Percentiles rank a stretch among this genome's conserved stretches.
These are phyloP conservation scores for Fabriciana adippe DNA, from an alignment of 2,888 invertebrate species.

Conservation along the genomic window DNA sequence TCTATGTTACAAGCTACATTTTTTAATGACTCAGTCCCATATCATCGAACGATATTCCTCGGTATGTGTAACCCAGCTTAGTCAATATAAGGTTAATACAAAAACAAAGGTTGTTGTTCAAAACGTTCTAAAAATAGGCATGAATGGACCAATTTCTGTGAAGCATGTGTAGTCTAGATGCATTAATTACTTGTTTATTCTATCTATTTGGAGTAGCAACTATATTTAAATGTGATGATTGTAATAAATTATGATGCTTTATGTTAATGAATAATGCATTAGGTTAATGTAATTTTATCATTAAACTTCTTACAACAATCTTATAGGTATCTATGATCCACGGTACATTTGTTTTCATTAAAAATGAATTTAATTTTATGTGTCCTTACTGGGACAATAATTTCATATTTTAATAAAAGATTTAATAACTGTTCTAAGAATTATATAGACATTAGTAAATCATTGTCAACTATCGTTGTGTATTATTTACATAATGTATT, in stretches of 20 bases:
- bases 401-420: too few species aligned
- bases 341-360: too few species aligned
- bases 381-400: too few species aligned
- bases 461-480: background rate
- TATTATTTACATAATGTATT: slow-evolving; percentile 2
- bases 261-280: too few species aligned
- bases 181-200: slow-evolving; percentile 2
- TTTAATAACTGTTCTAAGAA: too few species aligned
- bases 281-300: too few species aligned
- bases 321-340: too few species aligned
- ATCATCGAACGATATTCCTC: slow-evolving; percentile 24
- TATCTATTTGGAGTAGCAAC: background rate
- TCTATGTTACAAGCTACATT: background rate
- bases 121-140: slow-evolving; percentile 37
- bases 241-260: too few species aligned
- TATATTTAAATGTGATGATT: too few species aligned
- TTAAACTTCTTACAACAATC: too few species aligned
- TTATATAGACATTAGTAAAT: background rate
- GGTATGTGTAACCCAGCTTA: slow-evolving; percentile 26
- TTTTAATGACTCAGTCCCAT: slow-evolving; percentile 32
- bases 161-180: slow-evolving; percentile 18
- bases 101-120: slow-evolving; percentile 32
- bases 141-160: slow-evolving; percentile 38
- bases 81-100: slow-evolving; percentile 27
- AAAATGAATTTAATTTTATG: too few species aligned